Conservation (phyloP, 2,113 vertebrate genomes). For the Zosterops hypoxanthus region DNA sequence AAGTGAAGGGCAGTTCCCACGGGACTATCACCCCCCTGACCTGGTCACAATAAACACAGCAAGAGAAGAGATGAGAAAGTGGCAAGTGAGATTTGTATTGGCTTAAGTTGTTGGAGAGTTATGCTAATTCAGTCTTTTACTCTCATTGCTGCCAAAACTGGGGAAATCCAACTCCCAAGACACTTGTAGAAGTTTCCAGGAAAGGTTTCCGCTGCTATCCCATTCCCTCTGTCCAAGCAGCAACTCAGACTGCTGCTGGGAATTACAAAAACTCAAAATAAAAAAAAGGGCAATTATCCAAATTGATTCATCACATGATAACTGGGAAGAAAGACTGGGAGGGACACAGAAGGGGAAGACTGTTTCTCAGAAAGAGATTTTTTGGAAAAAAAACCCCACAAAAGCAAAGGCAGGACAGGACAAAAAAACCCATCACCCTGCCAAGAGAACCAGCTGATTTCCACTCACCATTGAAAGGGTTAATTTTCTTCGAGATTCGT, state of each 20-base stretch:
- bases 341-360: background rate
- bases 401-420: background rate
- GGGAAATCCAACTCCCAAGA: background rate
- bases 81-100: background rate
- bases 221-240: background rate
- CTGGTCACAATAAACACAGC: background rate
- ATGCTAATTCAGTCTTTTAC: background rate
- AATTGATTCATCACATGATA: background rate
- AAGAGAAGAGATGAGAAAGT: background rate
- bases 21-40: background rate
- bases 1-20: background rate
- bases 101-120: background rate
- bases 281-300: background rate
- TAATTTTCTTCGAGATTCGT: constrained; percentile 88
- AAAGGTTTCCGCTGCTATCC: background rate
- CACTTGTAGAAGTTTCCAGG: background rate
- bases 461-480: constrained; percentile 92
- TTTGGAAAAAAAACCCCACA: background rate
- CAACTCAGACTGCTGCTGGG: background rate
- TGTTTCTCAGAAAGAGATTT: background rate
- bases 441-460: background rate
- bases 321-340: background rate
- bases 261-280: background rate
- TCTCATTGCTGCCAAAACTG: background rate
- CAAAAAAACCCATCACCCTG: background rate